Conservation (phyloP, 2,797 vertebrate species). For the Micrastur ruficollis region DNA sequence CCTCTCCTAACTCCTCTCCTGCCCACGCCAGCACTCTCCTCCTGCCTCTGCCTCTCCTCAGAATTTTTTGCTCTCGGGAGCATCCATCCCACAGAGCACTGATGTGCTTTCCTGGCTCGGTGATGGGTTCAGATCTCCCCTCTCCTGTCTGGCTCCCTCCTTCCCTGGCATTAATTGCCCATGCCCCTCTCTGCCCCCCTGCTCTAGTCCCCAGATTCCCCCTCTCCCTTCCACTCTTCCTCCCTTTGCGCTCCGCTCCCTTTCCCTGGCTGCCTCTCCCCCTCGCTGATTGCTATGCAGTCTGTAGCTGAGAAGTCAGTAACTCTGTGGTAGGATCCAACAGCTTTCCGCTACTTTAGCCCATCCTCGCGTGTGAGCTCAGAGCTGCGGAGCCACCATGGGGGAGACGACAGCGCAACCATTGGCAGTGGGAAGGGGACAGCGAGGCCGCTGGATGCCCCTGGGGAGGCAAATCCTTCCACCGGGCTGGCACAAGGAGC, state of each 20-base stretch:
- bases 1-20: constrained; percentile 64
- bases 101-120: constrained; percentile 13
- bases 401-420: constrained; percentile 22
- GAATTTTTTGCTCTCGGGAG: constrained; percentile 28
- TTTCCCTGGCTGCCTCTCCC: constrained; percentile 45
- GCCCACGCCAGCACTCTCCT: constrained; percentile 51
- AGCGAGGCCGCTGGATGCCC: not conserved
- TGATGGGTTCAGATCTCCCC: constrained; percentile 9
- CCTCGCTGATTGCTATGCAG: constrained; percentile 67
- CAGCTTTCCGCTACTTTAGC: constrained; percentile 79
- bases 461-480: not conserved
- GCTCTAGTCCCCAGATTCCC: not conserved
- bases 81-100: constrained; percentile 54
- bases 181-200: not conserved
- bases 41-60: constrained; percentile 54
- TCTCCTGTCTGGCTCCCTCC: not conserved
- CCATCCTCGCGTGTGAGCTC: constrained; percentile 79
- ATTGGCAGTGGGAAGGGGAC: not conserved
- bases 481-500: not conserved
- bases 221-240: constrained; percentile 20
- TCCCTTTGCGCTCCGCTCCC: constrained; percentile 18
- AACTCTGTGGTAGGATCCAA: constrained; percentile 71
- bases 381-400: constrained; percentile 55
- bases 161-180: not conserved
- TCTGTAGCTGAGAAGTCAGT: constrained; percentile 73